A percentile compares a stretch with the other conserved stretches of the same genome.
Conservation (phyloP, 2,888 invertebrate species). For the Cryptosula pallasiana region DNA sequence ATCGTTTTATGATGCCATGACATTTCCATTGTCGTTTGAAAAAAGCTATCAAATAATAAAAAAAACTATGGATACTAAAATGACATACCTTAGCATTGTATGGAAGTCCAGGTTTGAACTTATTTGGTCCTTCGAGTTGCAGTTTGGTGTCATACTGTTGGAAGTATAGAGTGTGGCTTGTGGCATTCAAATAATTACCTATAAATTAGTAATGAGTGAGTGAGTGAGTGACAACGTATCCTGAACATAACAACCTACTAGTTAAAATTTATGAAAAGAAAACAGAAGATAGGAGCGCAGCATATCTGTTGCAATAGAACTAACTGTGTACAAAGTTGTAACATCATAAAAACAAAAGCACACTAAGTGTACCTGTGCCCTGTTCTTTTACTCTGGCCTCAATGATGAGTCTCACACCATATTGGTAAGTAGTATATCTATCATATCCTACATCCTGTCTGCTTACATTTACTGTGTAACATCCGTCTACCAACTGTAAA, state of each 20-base stretch:
- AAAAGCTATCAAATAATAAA: too few species aligned
- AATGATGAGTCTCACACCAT: not conserved
- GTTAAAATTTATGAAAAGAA: too few species aligned
- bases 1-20: too few species aligned
- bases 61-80: too few species aligned
- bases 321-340: too few species aligned
- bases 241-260: too few species aligned
- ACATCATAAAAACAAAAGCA: too few species aligned
- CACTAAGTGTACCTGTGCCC: conserved; percentile 8
- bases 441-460: conserved; percentile 9
- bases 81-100: conserved; percentile 62
- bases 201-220: too few species aligned
- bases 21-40: too few species aligned
- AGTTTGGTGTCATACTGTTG: conserved; percentile 12
- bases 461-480: conserved; percentile 19
- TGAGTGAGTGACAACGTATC: too few species aligned
- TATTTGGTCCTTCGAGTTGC: conserved; percentile 43
- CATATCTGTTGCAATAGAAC: too few species aligned
- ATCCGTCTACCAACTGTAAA: conserved; percentile 13
- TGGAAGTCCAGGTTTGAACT: conserved; percentile 65
- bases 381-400: conserved; percentile 15
- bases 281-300: too few species aligned
- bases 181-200: conserved; percentile 4
- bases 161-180: conserved; percentile 7
- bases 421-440: conserved; percentile 8